Conservation (phyloP, 2,113 vertebrate species). For the Xyliphius kryptos region DNA sequence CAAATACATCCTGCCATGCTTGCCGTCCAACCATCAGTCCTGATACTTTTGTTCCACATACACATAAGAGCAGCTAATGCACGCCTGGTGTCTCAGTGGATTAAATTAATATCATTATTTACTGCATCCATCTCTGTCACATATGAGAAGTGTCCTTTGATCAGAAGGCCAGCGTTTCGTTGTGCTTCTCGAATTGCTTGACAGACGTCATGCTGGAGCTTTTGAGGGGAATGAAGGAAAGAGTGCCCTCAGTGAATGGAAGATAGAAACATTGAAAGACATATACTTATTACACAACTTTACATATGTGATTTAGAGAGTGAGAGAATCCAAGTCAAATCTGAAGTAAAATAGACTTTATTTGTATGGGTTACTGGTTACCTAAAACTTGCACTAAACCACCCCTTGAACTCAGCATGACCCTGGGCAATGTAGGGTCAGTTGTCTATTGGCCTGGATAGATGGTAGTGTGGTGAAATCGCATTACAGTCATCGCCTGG, state of each 20-base stretch:
- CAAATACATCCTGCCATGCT: slow-evolving; percentile 28
- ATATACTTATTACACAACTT: too few relatives aligned
- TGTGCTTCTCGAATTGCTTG: slow-evolving; percentile 27
- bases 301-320: too few relatives aligned
- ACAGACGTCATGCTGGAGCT: slow-evolving; percentile 12
- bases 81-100: slow-evolving; percentile 39
- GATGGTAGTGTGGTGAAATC: slow-evolving; percentile 62
- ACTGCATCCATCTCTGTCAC: slow-evolving; percentile 38
- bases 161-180: slow-evolving; percentile 33
- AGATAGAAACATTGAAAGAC: too few relatives aligned
- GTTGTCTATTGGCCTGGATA: slow-evolving; percentile 67
- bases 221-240: not conserved
- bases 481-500: slow-evolving; percentile 64
- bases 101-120: slow-evolving; percentile 44
- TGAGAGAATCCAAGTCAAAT: too few relatives aligned
- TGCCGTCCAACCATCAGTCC: slow-evolving; percentile 37
- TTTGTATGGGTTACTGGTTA: too few relatives aligned
- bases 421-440: slow-evolving; percentile 60
- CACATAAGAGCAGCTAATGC: slow-evolving; percentile 46
- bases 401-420: slow-evolving; percentile 62
- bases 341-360: too few relatives aligned
- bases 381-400: too few relatives aligned
- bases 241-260: not conserved
- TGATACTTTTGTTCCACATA: slow-evolving; percentile 34
- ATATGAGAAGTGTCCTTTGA: slow-evolving; percentile 35